Conservation (phyloP, 2,888 invertebrate genomes). For the Tubiluchus corallicola region DNA sequence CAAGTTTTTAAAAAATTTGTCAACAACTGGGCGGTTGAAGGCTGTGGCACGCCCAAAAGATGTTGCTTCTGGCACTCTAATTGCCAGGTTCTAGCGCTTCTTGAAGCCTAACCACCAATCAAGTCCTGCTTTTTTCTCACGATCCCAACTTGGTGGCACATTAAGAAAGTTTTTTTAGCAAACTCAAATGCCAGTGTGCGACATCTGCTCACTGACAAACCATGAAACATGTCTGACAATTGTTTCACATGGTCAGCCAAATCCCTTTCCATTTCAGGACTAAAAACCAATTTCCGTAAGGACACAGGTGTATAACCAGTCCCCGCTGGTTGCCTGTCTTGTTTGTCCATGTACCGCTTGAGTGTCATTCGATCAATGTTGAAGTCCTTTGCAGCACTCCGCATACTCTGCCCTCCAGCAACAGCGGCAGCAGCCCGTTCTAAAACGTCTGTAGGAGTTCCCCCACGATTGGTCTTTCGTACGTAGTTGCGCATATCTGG, state of each 20-base stretch:
- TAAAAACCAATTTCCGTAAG: background rate
- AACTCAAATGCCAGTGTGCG: slow-evolving; percentile 6
- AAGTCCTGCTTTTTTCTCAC: background rate
- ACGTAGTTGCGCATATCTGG: background rate
- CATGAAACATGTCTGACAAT: slow-evolving; percentile 10
- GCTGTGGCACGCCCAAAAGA: slow-evolving; percentile 13
- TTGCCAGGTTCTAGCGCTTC: slow-evolving; percentile 8
- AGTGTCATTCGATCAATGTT: slow-evolving; percentile 10
- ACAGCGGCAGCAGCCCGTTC: slow-evolving; percentile 7
- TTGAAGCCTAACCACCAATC: slow-evolving; percentile 8
- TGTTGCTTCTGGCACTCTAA: slow-evolving; percentile 14
- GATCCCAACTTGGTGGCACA: background rate
- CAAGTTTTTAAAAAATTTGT: slow-evolving; percentile 9
- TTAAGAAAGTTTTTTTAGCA: slow-evolving; percentile 1
- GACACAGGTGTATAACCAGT: background rate
- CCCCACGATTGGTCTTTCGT: background rate
- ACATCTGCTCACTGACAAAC: slow-evolving; percentile 7
- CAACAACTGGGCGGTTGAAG: slow-evolving; percentile 12
- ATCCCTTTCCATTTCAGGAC: slow-evolving; percentile 8
- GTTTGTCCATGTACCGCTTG: slow-evolving; percentile 9
- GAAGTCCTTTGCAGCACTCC: slow-evolving; percentile 9
- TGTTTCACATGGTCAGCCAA: slow-evolving; percentile 8
- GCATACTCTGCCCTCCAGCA: background rate
- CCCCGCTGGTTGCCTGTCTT: slow-evolving; percentile 2
- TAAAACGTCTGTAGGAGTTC: background rate